These are phyloP conservation scores for Micoletzkya japonica DNA, from an alignment of 2,888 invertebrate species.

Conservation along the genomic window DNA sequence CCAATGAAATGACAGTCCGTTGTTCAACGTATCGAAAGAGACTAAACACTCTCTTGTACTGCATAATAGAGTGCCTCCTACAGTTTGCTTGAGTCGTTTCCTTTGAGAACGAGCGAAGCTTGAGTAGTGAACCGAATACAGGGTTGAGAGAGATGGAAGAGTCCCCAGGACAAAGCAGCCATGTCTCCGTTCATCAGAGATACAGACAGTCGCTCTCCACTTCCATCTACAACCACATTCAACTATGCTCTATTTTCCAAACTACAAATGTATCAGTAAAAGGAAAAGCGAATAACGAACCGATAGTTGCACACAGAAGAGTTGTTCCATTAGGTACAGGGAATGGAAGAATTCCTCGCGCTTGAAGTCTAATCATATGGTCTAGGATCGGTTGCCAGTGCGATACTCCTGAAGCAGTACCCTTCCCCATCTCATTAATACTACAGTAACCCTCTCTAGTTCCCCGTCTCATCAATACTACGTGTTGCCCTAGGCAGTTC, in stretches of 20 bases:
- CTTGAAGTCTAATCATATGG: conserved; percentile 12
- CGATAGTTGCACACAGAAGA: neutral
- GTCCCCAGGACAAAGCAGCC: conserved; percentile 45
- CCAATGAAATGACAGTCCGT: conserved; percentile 19
- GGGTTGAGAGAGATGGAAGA: conserved; percentile 56
- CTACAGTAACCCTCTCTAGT: too few relatives aligned
- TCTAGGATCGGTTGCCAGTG: conserved; percentile 26
- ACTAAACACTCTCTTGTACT: neutral
- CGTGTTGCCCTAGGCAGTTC: too few relatives aligned
- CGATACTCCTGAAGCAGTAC: too few relatives aligned
- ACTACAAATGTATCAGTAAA: neutral
- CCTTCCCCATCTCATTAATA: too few relatives aligned
- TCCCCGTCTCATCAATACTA: too few relatives aligned
- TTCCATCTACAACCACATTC: neutral
- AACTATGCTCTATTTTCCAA: neutral
- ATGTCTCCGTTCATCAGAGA: conserved; percentile 62
- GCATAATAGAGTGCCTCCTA: too few relatives aligned
- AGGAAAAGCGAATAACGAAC: neutral
- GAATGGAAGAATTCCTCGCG: conserved; percentile 5
- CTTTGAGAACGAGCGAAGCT: conserved; percentile 6
- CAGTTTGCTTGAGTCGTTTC: too few relatives aligned
- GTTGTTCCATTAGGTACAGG: conserved; percentile 2
- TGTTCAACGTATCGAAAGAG: conserved; percentile 4
- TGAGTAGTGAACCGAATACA: conserved; percentile 24
- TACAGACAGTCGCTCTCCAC: conserved; percentile 36